Percentiles rank a stretch among this genome's conserved stretches.
Evolutionary conservation across 2,797 vertebrate species (phyloP).

Genomic region (Ciconia nigra): DNA sequence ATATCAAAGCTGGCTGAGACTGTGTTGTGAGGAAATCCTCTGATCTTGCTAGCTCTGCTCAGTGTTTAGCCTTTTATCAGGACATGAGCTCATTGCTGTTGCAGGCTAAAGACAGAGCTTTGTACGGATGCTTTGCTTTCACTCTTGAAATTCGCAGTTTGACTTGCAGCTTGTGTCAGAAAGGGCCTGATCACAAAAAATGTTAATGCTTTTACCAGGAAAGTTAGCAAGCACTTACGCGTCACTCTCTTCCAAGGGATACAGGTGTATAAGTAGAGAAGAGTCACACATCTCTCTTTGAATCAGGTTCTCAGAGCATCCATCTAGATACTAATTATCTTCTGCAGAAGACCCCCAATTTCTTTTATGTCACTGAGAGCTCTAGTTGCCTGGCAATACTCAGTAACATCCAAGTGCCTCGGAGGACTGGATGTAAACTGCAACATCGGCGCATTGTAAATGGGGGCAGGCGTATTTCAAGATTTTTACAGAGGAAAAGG

Average conservation of each 20-base stretch:
- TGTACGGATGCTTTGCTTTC: conserved; percentile 6
- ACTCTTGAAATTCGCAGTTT: conserved; percentile 2
- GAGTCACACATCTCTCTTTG: conserved; percentile 34
- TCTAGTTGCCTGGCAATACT: conserved; percentile 44
- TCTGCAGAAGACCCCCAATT: conserved; percentile 7
- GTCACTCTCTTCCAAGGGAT: background rate
- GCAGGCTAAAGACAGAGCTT: conserved; percentile 40
- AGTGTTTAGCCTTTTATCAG: conserved; percentile 50
- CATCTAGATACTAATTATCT: conserved; percentile 44
- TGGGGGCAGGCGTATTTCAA: background rate
- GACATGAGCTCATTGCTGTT: conserved; percentile 8
- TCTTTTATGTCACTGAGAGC: conserved; percentile 39
- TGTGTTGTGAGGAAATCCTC: conserved; percentile 32
- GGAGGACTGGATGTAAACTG: conserved; percentile 12
- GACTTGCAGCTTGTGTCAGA: conserved; percentile 22
- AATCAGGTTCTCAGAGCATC: conserved; percentile 26
- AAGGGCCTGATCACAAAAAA: conserved; percentile 34
- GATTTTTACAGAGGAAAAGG: background rate
- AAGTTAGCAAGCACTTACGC: conserved; percentile 1
- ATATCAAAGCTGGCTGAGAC: background rate
- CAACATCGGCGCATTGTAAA: background rate
- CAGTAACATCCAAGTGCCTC: conserved; percentile 12
- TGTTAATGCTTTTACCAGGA: conserved; percentile 10
- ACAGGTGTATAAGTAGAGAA: background rate
- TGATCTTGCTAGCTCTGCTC: conserved; percentile 32